These are phyloP conservation scores for Nesidiocoris tenuis DNA, from an alignment of 2,888 invertebrate species.

Conservation along the genomic window DNA sequence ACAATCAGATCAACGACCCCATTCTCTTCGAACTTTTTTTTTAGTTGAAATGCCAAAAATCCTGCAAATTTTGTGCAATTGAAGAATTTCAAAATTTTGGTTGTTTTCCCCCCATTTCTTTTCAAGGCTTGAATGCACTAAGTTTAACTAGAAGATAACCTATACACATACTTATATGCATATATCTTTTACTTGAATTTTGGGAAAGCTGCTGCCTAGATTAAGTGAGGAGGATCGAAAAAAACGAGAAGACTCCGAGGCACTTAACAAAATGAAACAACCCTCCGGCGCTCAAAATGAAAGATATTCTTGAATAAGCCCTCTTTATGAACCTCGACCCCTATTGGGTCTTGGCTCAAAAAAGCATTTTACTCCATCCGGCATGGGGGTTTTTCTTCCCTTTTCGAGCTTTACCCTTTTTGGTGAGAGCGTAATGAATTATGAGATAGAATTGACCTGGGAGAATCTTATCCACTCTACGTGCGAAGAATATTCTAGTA, in stretches of 20 bases:
- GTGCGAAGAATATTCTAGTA: too few species aligned
- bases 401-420: constrained; percentile 1
- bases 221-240: neutral
- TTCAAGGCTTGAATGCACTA: too few species aligned
- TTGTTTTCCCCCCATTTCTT: too few species aligned
- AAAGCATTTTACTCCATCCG: neutral
- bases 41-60: too few species aligned
- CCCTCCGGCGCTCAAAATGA: constrained; percentile 31
- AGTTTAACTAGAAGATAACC: too few species aligned
- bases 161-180: too few species aligned
- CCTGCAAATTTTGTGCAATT: too few species aligned
- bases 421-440: constrained; percentile 22
- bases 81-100: too few species aligned
- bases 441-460: constrained; percentile 3
- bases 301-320: constrained; percentile 43
- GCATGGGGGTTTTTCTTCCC: constrained; percentile 6
- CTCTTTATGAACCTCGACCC: constrained; percentile 28
- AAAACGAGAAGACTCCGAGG: constrained; percentile 26
- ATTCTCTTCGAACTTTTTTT: too few species aligned
- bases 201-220: constrained; percentile 6
- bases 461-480: too few species aligned
- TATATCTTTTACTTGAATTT: neutral
- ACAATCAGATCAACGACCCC: too few species aligned
- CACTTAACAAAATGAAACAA: constrained; percentile 44
- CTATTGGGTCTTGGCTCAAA: neutral